Evolutionary conservation across 2,888 invertebrate species (phyloP), one percentile per base, ranked within the genome.

Genomic region (Nomada ruficornis): DNA sequence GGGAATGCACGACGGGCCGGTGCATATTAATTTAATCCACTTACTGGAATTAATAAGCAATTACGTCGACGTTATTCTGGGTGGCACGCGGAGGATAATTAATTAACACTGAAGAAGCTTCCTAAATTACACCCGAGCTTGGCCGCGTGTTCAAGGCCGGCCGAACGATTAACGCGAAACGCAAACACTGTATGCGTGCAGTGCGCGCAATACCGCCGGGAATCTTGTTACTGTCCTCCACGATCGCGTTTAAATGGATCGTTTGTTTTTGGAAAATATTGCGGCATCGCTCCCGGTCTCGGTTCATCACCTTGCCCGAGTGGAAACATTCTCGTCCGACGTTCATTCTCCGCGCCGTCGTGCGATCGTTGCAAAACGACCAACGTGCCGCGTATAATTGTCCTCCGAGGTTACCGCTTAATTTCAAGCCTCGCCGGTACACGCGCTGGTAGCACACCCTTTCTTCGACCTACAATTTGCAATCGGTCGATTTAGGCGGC

Each of bases 11-110:
- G 77, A 18, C 74, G 65, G 42, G 15, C 52, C 77, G 79, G 62
- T 78, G 88, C 82, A 85, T 88, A 88, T 88, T 88, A 88, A 88
- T 88, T 88, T 78, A 82, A 88, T 88, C 85, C 86, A 88, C 80
- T 86, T 86, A 83, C 79, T 77, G 55, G 82, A 85, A 84, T 86
- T 88, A 88, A 88, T 87, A 81, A 80, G 75, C 86, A 86, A 88
- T 88, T 88, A 86, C 85, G 80, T 71, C 67, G 74, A 76, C 70
- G 81, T 80, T 86, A 85, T 86, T 81, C 83, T 72, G 88, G 81
- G 83, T 86, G 88, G 86, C 79, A 76, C 72, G 81, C 62, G 77
- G 69, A 68, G 64, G 69, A 63, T 83, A 85, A 87, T 87, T 88
- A 87, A 87, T 85, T 82, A 84, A 88, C 83, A 83, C 69, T 42